These are phyloP conservation scores for Druon quercuslanigerum DNA, from an alignment of 1,140 invertebrate species.

Conservation along the genomic window DNA sequence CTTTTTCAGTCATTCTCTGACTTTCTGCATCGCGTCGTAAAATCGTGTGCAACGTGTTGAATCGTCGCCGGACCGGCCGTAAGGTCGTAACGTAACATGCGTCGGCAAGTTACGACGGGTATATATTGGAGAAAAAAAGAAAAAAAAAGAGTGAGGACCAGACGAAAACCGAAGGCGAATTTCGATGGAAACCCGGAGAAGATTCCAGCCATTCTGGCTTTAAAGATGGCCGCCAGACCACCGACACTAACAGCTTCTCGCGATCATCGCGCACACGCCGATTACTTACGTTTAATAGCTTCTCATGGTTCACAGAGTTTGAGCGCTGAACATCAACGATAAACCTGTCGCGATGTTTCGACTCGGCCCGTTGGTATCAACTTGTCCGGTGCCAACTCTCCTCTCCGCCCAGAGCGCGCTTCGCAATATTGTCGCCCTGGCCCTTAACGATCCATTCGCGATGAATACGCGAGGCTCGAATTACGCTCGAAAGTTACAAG, in stretches of 20 bases:
- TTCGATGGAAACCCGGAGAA: not conserved
- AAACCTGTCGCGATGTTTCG: conserved; percentile 7
- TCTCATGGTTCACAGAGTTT: not conserved
- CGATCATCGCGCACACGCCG: not conserved
- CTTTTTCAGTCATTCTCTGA: conserved; percentile 8
- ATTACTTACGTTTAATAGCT: conserved; percentile 9
- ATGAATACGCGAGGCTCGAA: conserved; percentile 12
- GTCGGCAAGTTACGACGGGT: conserved; percentile 8
- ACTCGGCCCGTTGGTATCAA: not conserved
- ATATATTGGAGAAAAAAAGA: too few species aligned
- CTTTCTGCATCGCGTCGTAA: conserved; percentile 24
- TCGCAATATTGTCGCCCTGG: conserved; percentile 11
- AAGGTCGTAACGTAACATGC: conserved; percentile 14
- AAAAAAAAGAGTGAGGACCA: not conserved
- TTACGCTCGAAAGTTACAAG: not conserved
- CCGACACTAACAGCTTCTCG: not conserved
- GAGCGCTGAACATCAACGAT: not conserved
- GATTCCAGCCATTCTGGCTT: not conserved
- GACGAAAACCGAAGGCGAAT: not conserved
- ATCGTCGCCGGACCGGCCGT: not conserved
- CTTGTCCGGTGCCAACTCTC: conserved; percentile 5
- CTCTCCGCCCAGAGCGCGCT: not conserved
- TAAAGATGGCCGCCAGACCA: conserved; percentile 1
- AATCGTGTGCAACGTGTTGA: conserved; percentile 27
- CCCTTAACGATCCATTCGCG: conserved; percentile 14